Percentiles rank a stretch among this genome's conserved stretches.
phyloP scores from a whole-genome alignment of 2,113 vertebrate species.

The Datnioides undecimradiatus region DNA sequence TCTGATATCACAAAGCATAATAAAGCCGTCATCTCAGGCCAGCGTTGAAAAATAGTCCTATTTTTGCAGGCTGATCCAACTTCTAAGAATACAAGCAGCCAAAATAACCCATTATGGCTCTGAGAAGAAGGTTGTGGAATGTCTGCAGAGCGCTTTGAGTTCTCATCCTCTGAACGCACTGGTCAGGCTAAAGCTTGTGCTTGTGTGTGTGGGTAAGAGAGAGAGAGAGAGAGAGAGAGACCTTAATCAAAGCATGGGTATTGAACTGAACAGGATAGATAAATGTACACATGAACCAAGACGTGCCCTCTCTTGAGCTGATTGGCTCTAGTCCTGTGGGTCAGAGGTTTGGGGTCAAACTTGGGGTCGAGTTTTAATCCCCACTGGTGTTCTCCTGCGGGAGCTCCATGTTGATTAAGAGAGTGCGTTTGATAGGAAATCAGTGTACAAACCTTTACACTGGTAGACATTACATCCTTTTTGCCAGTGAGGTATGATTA shows the following conservation, averaged over 20 bases:
- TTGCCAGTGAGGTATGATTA: not conserved
- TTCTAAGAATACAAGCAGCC: constrained; percentile 68
- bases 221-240: not conserved
- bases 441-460: not conserved
- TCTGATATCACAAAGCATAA: constrained; percentile 47
- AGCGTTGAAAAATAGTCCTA: constrained; percentile 53
- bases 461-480: not conserved
- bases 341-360: constrained; percentile 21
- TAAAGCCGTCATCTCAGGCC: constrained; percentile 57
- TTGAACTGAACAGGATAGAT: constrained; percentile 13
- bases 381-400: constrained; percentile 4
- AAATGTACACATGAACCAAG: not conserved
- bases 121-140: constrained; percentile 63
- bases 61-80: constrained; percentile 61
- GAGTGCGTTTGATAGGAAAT: constrained; percentile 7
- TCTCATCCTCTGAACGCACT: constrained; percentile 28
- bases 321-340: constrained; percentile 33
- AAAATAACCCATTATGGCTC: constrained; percentile 64
- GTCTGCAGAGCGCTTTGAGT: constrained; percentile 57
- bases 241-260: constrained; percentile 9
- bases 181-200: constrained; percentile 32
- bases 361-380: not conserved
- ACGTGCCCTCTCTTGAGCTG: constrained; percentile 18
- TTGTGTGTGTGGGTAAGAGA: not conserved
- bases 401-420: constrained; percentile 5